These are phyloP conservation scores for Rousettus madagascariensis DNA, from an alignment of 2,797 vertebrate genomes.

Conservation along the genomic window DNA sequence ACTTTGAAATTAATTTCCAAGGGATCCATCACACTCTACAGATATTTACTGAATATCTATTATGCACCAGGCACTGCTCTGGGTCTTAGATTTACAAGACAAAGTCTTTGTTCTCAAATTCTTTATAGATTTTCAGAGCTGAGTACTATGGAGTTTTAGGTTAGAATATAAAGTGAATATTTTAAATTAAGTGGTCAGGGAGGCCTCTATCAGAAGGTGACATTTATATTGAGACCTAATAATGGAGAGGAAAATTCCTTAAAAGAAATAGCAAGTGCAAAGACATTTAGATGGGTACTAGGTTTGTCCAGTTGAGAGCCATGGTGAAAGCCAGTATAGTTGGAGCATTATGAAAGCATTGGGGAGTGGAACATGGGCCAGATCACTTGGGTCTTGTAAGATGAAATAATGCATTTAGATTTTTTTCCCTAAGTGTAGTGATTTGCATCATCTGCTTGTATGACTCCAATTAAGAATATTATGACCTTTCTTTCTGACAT, in stretches of 20 bases:
- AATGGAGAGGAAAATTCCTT: not conserved
- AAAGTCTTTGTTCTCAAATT: not conserved
- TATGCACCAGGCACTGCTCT: not conserved
- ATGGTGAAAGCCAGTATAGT: not conserved
- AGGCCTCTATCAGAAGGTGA: not conserved
- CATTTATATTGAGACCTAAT: not conserved
- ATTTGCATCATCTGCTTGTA: not conserved
- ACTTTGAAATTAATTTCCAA: slow-evolving; percentile 14
- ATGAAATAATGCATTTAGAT: not conserved
- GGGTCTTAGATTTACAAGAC: not conserved
- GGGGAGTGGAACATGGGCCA: not conserved
- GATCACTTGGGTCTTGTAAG: not conserved
- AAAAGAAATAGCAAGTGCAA: not conserved
- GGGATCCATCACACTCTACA: not conserved
- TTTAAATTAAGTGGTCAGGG: not conserved
- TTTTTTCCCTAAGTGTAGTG: not conserved
- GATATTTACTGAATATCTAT: not conserved
- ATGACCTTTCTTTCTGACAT: not conserved
- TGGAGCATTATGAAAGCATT: not conserved
- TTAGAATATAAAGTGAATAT: slow-evolving; percentile 28
- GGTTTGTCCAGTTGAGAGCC: not conserved
- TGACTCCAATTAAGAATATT: not conserved
- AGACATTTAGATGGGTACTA: not conserved
- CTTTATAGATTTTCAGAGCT: not conserved
- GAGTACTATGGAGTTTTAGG: not conserved